Base-by-base conservation (phyloP, 2,888 invertebrate genomes). In the Clistopyga incitator region DNA sequence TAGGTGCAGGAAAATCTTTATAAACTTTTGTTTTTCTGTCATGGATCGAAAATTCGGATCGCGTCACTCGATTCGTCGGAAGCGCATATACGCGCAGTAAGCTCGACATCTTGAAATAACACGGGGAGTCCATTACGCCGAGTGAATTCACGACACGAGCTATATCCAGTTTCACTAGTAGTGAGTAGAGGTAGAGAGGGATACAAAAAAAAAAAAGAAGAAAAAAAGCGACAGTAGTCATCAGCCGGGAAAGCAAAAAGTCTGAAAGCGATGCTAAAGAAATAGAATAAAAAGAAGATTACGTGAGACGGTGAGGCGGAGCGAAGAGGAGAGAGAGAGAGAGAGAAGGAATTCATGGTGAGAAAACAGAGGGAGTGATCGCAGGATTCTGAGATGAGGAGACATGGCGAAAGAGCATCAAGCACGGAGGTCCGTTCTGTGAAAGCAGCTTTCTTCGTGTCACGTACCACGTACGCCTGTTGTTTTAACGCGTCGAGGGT, bases 381-480 rank as follows among this genome's bases (percentile, higher is more conserved):
- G 84, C 78, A 78, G 80, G 84, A 85, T 82, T 74, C 71, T 20
- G 70, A 18, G 65, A 38, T 20, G 56, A 45, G 34, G 68, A 78
- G 56, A 78, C 52, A 59, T 67, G 65, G 65, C 34, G 68, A 75
- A 68, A 75, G 82, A 81, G 78, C 68, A 47, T 42, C 50, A 68
- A 70, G 78, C 78, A 83, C 75, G 81, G 84, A 86, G 85, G 77
- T 87, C 82, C 82, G 52, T 84, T 77, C 68, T 18, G 67, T 81
- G 56, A 75, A 82, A 82, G 78, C 84, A 85, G 85, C 82, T 84
- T 85, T 84, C 86, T 87, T 86, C 82, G 86, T 87, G 86, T 88
- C 89, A 88, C 88, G 88, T 88, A 81, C 71, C 87, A 78, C 71
- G 72, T 78, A 85, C 85, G 84, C 76, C 87, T 89, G 89, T 89